Evolutionary conservation across 2,888 invertebrate genomes (phyloP).

Genomic region (Suillia variegata): DNA sequence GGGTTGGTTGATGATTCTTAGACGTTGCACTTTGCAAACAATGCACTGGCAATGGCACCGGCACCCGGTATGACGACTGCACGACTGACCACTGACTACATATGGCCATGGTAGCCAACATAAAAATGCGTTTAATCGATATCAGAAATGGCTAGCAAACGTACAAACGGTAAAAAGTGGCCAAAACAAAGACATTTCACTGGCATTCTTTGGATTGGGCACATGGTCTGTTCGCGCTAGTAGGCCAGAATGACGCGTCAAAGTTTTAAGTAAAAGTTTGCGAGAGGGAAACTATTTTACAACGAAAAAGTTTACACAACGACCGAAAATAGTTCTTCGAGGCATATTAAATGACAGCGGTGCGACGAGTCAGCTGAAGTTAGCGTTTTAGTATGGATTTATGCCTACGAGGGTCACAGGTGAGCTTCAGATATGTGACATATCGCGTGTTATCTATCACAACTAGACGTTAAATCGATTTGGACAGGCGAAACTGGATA

Average conservation of each 20-base stretch:
- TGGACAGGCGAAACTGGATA: too few species aligned
- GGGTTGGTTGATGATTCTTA: conserved; percentile 7
- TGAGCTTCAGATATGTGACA: too few species aligned
- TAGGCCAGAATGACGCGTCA: conserved; percentile 11
- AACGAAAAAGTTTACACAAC: too few species aligned
- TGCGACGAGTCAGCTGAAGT: too few species aligned
- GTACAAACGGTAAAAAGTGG: conserved; percentile 16
- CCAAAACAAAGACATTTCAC: conserved; percentile 24
- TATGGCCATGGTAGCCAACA: conserved; percentile 14
- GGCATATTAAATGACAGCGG: conserved; percentile 17
- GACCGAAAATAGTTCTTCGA: not conserved
- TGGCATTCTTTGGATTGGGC: not conserved
- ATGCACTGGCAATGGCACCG: not conserved
- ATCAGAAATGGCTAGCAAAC: conserved; percentile 18
- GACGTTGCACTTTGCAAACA: not conserved
- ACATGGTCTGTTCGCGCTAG: not conserved
- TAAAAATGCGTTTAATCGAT: conserved; percentile 47
- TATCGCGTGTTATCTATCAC: too few species aligned
- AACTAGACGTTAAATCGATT: too few species aligned
- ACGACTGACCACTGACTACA: not conserved
- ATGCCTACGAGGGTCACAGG: conserved; percentile 60
- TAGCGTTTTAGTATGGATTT: conserved; percentile 57
- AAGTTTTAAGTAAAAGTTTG: not conserved
- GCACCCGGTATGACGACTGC: not conserved
- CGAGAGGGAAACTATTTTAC: not conserved